Percentiles rank a stretch among this genome's conserved stretches.
phyloP scores from a whole-genome alignment of 2,888 invertebrate species.

The Polydrusus pterygomalis region DNA sequence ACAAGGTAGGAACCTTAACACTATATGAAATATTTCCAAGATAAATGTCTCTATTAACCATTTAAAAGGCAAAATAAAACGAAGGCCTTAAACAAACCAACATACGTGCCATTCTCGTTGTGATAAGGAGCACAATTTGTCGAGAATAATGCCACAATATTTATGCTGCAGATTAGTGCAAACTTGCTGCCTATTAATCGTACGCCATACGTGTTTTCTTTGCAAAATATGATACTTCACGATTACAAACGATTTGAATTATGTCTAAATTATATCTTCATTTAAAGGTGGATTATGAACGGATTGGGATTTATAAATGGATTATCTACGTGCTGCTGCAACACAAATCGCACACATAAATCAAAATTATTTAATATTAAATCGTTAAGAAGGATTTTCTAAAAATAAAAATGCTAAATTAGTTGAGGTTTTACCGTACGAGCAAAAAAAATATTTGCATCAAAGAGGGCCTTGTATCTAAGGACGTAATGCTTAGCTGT shows the following conservation, averaged over 20 bases:
- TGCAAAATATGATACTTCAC: constrained; percentile 45
- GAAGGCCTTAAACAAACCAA: constrained; percentile 45
- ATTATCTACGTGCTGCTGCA: constrained; percentile 43
- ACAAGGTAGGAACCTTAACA: no score
- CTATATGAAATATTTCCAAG: constrained; percentile 23
- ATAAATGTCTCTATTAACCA: constrained; percentile 38
- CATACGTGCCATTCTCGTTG: constrained; percentile 37
- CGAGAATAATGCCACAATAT: constrained; percentile 51
- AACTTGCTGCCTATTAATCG: constrained; percentile 49
- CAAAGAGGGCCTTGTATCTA: no score
- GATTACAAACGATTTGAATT: constrained; percentile 47
- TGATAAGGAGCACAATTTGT: constrained; percentile 53
- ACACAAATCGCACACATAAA: constrained; percentile 10
- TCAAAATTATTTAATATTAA: neutral
- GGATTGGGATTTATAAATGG: constrained; percentile 44
- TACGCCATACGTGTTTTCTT: constrained; percentile 49
- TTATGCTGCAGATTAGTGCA: constrained; percentile 49
- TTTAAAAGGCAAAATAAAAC: constrained; percentile 29
- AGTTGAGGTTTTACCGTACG: no score
- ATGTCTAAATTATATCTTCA: constrained; percentile 55
- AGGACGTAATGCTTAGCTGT: no score
- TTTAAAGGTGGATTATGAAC: constrained; percentile 44
- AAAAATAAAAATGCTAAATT: no score
- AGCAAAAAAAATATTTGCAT: no score
- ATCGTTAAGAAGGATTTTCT: no score